Evolutionary conservation across 2,888 invertebrate genomes (phyloP).

Genomic region (Agrypnus murinus): DNA sequence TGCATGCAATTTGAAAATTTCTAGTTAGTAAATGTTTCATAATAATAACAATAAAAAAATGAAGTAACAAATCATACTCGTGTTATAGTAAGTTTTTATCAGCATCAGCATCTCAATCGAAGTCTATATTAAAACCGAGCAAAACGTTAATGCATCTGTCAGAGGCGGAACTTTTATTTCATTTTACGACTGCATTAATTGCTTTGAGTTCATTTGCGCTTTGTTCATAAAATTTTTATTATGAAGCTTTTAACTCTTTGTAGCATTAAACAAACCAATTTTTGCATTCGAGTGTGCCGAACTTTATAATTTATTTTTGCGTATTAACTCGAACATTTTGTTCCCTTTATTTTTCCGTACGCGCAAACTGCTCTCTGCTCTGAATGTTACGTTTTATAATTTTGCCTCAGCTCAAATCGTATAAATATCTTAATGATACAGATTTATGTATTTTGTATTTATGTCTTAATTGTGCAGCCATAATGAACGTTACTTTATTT

Average conservation of each 20-base stretch:
- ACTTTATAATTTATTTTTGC: slow-evolving; percentile 14
- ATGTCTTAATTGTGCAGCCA: slow-evolving; percentile 49
- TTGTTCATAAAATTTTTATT: slow-evolving; percentile 51
- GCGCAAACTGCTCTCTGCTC: background rate
- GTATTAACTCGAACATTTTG: slow-evolving; percentile 23
- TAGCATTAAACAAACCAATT: slow-evolving; percentile 49
- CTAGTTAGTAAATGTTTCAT: no score
- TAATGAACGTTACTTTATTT: slow-evolving; percentile 47
- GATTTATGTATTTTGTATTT: slow-evolving; percentile 50
- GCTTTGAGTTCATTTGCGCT: slow-evolving; percentile 56
- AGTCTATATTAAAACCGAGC: slow-evolving; percentile 62
- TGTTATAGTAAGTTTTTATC: slow-evolving; percentile 63
- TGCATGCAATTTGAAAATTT: no score
- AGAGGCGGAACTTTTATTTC: slow-evolving; percentile 63
- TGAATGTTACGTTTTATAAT: slow-evolving; percentile 40
- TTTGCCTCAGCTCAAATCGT: slow-evolving; percentile 35
- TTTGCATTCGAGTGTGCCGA: slow-evolving; percentile 34
- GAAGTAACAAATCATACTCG: slow-evolving; percentile 60
- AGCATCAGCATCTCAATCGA: slow-evolving; percentile 64
- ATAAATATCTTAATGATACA: slow-evolving; percentile 49
- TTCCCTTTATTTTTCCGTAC: no score
- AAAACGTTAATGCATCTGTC: slow-evolving; percentile 67
- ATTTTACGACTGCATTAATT: slow-evolving; percentile 65
- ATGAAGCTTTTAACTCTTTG: slow-evolving; percentile 49
- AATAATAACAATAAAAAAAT: background rate